Conservation (phyloP, 92 coral and sea anemone genomes). For the Metridium senile region DNA sequence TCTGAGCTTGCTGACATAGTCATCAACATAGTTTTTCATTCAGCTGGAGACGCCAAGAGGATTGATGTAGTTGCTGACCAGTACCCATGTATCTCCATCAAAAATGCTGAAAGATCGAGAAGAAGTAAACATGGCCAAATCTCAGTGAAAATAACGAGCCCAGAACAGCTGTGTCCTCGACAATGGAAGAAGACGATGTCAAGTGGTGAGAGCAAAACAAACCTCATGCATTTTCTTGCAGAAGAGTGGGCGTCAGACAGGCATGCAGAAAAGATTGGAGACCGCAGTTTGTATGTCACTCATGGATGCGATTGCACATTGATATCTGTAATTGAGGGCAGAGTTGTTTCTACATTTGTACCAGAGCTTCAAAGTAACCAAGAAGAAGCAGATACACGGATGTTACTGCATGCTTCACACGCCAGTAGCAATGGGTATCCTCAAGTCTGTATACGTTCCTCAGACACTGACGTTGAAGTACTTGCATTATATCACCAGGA, state of each 20-base stretch:
- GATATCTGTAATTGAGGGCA: conserved; percentile 13
- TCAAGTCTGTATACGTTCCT: conserved; percentile 26
- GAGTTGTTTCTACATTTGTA: no score
- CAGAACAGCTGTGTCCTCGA: conserved; percentile 55
- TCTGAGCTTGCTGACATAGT: conserved; percentile 7
- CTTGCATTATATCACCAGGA: conserved; percentile 42
- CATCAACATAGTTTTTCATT: conserved; percentile 11
- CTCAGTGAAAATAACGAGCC: conserved; percentile 33
- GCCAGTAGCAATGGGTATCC: conserved; percentile 37
- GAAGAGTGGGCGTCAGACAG: conserved; percentile 35
- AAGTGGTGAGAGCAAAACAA: conserved; percentile 40
- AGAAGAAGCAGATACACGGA: no score
- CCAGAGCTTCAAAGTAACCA: no score
- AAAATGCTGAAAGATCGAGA: conserved; percentile 44
- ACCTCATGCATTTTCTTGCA: conserved; percentile 44
- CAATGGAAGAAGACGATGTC: no score
- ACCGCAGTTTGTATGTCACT: conserved; percentile 28
- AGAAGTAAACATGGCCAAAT: conserved; percentile 46
- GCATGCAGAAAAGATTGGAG: conserved; percentile 8
- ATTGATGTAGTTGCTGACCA: conserved; percentile 57
- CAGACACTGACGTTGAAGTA: conserved; percentile 60
- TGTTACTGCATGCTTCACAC: conserved; percentile 53
- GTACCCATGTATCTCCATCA: conserved; percentile 55
- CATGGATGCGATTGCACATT: conserved; percentile 28
- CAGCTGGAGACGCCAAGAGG: conserved; percentile 38